Conservation (phyloP, 64 coral and sea anemone species). For the Dendronephthya gigantea region DNA sequence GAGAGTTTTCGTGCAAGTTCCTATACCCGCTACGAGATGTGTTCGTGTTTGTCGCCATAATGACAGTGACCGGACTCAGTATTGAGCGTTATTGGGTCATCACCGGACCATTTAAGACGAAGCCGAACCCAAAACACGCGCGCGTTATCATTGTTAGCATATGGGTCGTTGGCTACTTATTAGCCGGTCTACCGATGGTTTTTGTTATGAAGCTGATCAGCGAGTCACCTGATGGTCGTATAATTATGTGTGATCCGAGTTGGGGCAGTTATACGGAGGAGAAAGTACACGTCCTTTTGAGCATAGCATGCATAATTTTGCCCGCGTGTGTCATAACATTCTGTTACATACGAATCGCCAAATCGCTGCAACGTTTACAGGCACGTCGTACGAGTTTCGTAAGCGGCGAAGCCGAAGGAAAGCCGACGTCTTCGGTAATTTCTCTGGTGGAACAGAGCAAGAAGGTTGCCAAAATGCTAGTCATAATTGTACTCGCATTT, state of each 20-base stretch:
- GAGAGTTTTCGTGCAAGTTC: slow-evolving; percentile 1
- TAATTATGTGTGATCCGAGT: not conserved
- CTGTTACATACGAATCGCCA: slow-evolving; percentile 3
- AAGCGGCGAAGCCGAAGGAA: not conserved
- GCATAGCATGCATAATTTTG: not conserved
- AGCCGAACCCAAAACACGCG: slow-evolving; percentile 10
- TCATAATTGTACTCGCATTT: not conserved
- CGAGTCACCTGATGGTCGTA: not conserved
- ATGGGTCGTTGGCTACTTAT: not conserved
- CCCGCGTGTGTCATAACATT: not conserved
- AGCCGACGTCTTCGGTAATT: not conserved
- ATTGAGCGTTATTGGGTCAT: slow-evolving; percentile 17
- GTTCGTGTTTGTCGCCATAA: not conserved
- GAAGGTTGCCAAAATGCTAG: not conserved
- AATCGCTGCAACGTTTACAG: not conserved
- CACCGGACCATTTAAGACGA: slow-evolving; percentile 4
- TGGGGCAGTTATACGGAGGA: not conserved
- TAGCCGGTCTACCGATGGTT: not conserved
- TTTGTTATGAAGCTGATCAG: not conserved
- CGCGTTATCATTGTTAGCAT: not conserved
- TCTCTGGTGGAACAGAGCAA: slow-evolving; percentile 7
- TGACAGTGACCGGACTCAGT: not conserved
- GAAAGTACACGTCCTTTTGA: not conserved
- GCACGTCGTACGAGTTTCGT: not conserved
- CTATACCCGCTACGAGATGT: slow-evolving; percentile 4